phyloP scores from a whole-genome alignment of 1,140 invertebrate genomes.

The Alviniconcha marisindica region DNA sequence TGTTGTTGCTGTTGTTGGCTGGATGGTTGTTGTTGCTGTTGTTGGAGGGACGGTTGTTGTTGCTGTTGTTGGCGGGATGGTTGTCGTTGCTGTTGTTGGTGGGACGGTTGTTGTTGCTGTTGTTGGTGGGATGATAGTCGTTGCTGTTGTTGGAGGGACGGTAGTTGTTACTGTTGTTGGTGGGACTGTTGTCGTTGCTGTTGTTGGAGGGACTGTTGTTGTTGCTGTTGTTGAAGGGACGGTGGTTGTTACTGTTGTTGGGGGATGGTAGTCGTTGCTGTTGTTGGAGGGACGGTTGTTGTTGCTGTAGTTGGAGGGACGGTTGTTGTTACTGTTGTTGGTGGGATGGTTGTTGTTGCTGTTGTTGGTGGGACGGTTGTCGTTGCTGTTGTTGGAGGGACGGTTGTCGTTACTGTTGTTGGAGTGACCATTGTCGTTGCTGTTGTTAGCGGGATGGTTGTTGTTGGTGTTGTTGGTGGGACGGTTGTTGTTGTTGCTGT shows the following conservation, averaged over 20 bases:
- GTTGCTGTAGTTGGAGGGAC: background rate
- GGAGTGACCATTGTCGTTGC: background rate
- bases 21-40: no score
- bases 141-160: no score
- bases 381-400: background rate
- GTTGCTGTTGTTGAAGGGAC: background rate
- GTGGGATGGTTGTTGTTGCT: no score
- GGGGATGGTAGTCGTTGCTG: background rate
- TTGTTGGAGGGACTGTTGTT: no score
- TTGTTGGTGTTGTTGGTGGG: no score
- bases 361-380: background rate
- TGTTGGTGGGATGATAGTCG: background rate
- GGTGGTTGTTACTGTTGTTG: background rate
- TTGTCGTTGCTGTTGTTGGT: background rate
- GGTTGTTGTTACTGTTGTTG: background rate
- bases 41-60: no score
- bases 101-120: background rate
- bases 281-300: background rate
- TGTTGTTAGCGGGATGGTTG: no score
- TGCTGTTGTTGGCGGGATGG: no score
- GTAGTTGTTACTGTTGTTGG: no score
- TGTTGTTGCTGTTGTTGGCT: no score
- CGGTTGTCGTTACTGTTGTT: background rate
- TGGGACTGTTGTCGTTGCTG: no score
- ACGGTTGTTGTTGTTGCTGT: no score